These are phyloP conservation scores for Caenorhabditis sinica DNA, from an alignment of 2,888 invertebrate genomes.

Conservation along the genomic window DNA sequence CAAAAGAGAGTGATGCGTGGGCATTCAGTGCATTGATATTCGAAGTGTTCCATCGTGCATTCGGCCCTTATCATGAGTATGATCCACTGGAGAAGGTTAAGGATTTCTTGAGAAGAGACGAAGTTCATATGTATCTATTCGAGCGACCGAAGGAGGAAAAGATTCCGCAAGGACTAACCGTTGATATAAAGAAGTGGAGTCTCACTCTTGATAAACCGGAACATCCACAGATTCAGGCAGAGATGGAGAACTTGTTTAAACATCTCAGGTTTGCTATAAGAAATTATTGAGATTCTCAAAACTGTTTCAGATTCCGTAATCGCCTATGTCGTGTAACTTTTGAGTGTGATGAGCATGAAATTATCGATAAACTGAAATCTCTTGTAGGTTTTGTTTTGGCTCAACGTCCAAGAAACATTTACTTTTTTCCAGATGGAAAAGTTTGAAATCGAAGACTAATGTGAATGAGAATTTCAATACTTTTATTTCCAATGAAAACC, in stretches of 20 bases:
- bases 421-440: conserved; percentile 16
- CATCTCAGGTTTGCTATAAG: conserved; percentile 3
- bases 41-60: conserved; percentile 24
- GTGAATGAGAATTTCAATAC: no score
- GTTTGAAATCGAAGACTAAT: conserved; percentile 3
- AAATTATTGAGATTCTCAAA: no score
- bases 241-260: conserved; percentile 13
- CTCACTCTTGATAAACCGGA: conserved; percentile 11
- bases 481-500: background rate
- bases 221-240: conserved; percentile 1
- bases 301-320: conserved; percentile 24
- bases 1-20: conserved; percentile 23
- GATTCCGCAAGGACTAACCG: background rate
- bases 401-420: no score
- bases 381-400: no score
- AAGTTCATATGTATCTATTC: conserved; percentile 25
- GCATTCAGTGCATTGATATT: conserved; percentile 25
- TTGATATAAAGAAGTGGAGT: background rate
- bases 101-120: background rate
- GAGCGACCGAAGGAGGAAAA: conserved; percentile 3
- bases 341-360: background rate
- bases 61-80: conserved; percentile 21
- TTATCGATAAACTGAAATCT: no score
- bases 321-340: conserved; percentile 9
- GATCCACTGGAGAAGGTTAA: background rate